Evolutionary conservation across 2,797 vertebrate species (phyloP), one percentile per base, ranked within the genome.

Genomic region (Acanthurus lineatus): DNA sequence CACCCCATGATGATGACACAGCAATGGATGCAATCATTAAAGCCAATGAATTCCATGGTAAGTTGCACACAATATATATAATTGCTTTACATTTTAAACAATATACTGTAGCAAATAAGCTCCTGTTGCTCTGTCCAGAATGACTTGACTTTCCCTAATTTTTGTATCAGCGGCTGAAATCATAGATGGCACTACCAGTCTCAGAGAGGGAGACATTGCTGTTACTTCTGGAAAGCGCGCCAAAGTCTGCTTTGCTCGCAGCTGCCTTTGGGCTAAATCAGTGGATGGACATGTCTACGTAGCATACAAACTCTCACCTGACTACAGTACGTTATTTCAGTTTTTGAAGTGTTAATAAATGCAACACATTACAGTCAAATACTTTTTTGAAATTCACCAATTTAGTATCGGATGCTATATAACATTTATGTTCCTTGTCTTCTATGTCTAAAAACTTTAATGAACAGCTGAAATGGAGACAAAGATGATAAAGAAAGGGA

Each of bases 171-270:
- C 84, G 15, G 70, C 89, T 14, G 48, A 64, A 51, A 53, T 89
- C 17, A 88, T 92, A 15, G 95, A 96, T 2, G 89, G 92, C 59
- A 76, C 86, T 11, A 88, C 90, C 40, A 93, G 64, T 17, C 92
- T 96, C 63, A 89, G 94, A 79, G 96, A 97, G 68, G 96, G 96
- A 68, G 97, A 97, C 83, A 96, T 97, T 17, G 96, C 93, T 47
- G 96, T 96, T 4, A 94, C 88, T 5, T 88, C 93, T 47, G 91
- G 92, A 44, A 95, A 90, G 40, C 94, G 94, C 69, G 90, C 95
- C 58, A 95, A 93, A 77, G 92, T 81, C 60, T 97, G 96, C 79
- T 96, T 96, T 4, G 94, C 94, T 8, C 93, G 93, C 16, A 92
- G 92, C 2, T 97, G 96, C 88, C 84, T 91, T 28, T 97, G 97